These are phyloP conservation scores for Hypothenemus hampei DNA, from an alignment of 1,140 invertebrate genomes.

Conservation along the genomic window DNA sequence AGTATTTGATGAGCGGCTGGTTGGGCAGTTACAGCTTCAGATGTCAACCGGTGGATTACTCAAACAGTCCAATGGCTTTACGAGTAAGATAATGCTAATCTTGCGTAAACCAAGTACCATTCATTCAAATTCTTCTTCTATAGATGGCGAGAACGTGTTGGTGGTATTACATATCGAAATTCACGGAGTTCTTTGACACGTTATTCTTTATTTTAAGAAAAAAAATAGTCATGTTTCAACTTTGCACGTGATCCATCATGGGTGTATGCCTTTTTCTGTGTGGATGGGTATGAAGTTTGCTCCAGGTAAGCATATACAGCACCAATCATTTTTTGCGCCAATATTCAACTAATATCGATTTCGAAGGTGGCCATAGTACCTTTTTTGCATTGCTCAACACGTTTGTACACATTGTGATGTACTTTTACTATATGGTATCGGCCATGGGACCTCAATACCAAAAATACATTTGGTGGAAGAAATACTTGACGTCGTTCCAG, in stretches of 20 bases:
- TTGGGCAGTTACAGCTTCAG: slow-evolving; percentile 83
- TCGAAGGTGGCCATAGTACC: slow-evolving; percentile 82
- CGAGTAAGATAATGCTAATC: slow-evolving; percentile 71
- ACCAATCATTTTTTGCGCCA: neutral
- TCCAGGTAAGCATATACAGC: slow-evolving; percentile 59
- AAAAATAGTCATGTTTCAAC: slow-evolving; percentile 91
- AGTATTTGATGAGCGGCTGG: slow-evolving; percentile 83
- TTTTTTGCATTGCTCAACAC: slow-evolving; percentile 89
- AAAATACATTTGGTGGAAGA: slow-evolving; percentile 95
- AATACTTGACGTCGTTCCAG: slow-evolving; percentile 86
- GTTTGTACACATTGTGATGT: slow-evolving; percentile 93
- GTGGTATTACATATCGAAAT: slow-evolving; percentile 98
- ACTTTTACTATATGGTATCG: slow-evolving; percentile 89
- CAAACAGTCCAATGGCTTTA: slow-evolving; percentile 72
- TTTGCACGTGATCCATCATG: slow-evolving; percentile 93
- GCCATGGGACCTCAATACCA: slow-evolving; percentile 85
- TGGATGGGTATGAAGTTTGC: slow-evolving; percentile 97
- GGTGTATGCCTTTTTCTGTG: slow-evolving; percentile 90
- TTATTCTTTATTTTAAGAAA: slow-evolving; percentile 87
- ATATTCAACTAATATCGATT: neutral
- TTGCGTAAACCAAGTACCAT: neutral
- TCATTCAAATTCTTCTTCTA: slow-evolving; percentile 32
- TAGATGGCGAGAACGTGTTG: slow-evolving; percentile 90
- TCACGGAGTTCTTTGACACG: slow-evolving; percentile 95
- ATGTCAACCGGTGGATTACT: slow-evolving; percentile 93